Conservation (phyloP, 2,113 vertebrate genomes). For the Pelvicachromis taeniatus region DNA sequence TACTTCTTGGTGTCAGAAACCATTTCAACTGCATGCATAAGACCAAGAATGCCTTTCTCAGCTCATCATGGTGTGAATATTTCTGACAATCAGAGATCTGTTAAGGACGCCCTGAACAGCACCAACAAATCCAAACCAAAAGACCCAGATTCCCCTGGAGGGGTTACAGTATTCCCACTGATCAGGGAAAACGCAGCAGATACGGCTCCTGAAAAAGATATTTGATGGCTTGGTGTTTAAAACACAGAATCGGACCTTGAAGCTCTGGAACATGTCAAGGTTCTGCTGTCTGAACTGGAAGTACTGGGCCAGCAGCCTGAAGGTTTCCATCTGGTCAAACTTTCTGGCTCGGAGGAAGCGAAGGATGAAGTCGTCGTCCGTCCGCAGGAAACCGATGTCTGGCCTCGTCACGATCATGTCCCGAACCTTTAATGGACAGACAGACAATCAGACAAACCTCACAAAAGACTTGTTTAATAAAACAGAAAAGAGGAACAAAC, state of each 20-base stretch:
- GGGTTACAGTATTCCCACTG: neutral
- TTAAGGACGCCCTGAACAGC: neutral
- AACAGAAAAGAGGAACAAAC: neutral
- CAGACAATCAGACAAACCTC: neutral
- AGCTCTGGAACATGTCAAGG: slow-evolving; percentile 99
- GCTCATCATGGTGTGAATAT: neutral
- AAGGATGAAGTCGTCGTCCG: slow-evolving; percentile 96
- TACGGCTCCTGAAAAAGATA: neutral
- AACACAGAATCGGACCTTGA: slow-evolving; percentile 73
- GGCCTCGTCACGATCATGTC: slow-evolving; percentile 98
- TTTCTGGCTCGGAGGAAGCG: slow-evolving; percentile 93
- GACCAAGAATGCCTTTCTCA: accelerated
- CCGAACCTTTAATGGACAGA: slow-evolving; percentile 54
- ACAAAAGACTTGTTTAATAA: neutral
- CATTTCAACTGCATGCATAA: neutral
- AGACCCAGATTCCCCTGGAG: neutral
- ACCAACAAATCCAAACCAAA: neutral
- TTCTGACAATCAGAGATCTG: neutral
- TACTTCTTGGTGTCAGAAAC: accelerated
- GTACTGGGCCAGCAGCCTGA: slow-evolving; percentile 94
- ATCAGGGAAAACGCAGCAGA: neutral
- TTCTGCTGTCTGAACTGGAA: slow-evolving; percentile 98
- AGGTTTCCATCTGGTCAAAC: slow-evolving; percentile 94
- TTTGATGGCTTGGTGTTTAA: neutral
- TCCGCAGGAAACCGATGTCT: slow-evolving; percentile 96